Base-by-base conservation (phyloP, 2,113 vertebrate genomes). In the Pteronura brasiliensis region DNA sequence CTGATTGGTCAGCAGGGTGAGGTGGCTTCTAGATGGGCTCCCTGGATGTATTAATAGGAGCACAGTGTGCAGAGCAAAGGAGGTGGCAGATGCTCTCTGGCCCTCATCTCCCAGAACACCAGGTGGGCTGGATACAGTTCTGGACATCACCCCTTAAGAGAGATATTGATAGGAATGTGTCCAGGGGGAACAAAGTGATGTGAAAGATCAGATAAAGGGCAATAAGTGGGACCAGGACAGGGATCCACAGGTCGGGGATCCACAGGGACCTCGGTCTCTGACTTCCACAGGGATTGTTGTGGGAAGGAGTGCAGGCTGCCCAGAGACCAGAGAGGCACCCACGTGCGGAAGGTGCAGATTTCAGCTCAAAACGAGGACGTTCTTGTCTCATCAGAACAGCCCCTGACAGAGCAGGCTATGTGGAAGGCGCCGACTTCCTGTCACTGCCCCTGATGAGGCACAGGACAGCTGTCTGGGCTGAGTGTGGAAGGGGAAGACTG, bases 371-470 rank as follows among this genome's bases (percentile, higher is more conserved):
- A 7, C 10, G 29, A 55, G 15, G 15, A 39, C 12, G 29, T 27
- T 42, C 49, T 72, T 13, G n/a, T 31, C 11, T 4, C 21, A 18
- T 21, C 67, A 57, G 67, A n/a, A n/a, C 7, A 69, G 44, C 63
- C 21, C 18, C 1, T 20, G 49, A 42, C 15, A 21, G 49, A 6
- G n/a, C 1, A 9, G 34, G 17, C 85, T 15, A 14, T 0, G 0
- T 47, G 59, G 13, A 39, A 55, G 21, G 47, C 23, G 25, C n/a
- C 9, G 23, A 71, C 47, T 29, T 39, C 67, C 49, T 6, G 1
- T 31, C 67, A 55, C 49, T 20, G 49, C 7, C 1, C 21, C 12
- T 9, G 17, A 34, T 39, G 47, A 12, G 39, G 63, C 23, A 23
- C 31, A n/a, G 72, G 39, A 44, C 21, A 31, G 23, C 25, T 17